Evolutionary conservation across 2,797 vertebrate species (phyloP), one percentile per base, ranked within the genome.

Genomic region (Crossoptilon crossoptilon): DNA sequence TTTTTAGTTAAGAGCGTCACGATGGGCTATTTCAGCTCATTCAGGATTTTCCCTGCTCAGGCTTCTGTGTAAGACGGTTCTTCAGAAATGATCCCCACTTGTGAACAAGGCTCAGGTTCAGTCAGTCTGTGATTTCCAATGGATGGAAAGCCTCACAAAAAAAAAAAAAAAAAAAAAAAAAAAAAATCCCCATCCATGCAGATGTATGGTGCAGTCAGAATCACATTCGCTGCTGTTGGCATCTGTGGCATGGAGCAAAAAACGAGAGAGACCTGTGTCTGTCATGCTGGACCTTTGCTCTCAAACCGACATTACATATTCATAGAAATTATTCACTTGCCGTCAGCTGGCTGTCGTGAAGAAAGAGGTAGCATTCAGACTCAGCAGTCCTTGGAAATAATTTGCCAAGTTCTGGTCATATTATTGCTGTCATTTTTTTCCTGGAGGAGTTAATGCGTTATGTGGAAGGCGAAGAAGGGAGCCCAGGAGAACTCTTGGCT

Each of bases 1-100:
- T 15, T 83, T 85, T 66, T 1, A n/a, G 43, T 75, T 69, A 33
- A 31, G 79, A 44, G 24, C 35, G 44, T 76, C 19, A 12, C 7
- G 29, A 29, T 22, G 16, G 9, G 2, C 4, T 63, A 22, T 51
- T 35, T n/a, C 0, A 0, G 29, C 18, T 17, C 0, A 0, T 13
- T 74, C 39, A 66, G 59, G 37, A 18, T 49, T 90, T 95, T 71
- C 23, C 48, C 24, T 41, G 26, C 48, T 8, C 27, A 15, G 29
- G 16, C 22, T 88, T 70, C 33, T 87, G 43, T 60, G 63, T 75
- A 70, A 58, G 0, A 0, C 6, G 55, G 29, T 43, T 84, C 41
- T 72, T 81, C 63, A 86, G 68, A 95, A 90, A 49, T 10, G 0
- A 31, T 62, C 37, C 27, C 31, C 7, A 1, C 59, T 35, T 29